phyloP scores from a whole-genome alignment of 2,888 invertebrate genomes.

The Acronicta alni region DNA sequence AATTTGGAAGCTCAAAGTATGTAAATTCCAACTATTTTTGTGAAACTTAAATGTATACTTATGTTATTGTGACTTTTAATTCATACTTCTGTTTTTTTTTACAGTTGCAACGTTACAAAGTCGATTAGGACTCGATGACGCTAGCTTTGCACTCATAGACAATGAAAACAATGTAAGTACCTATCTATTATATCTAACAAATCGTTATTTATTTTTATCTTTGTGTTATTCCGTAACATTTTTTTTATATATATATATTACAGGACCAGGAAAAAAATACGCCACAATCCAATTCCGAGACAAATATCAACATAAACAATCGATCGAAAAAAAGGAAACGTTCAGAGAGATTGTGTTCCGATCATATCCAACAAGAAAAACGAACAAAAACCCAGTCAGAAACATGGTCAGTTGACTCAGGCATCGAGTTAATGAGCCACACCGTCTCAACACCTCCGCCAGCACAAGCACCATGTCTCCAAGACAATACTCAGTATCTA shows the following conservation, averaged over 20 bases:
- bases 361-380: slow-evolving; percentile 15
- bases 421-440: slow-evolving; percentile 19
- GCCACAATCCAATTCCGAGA: background rate
- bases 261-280: background rate
- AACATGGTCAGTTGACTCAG: slow-evolving; percentile 24
- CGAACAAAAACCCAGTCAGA: slow-evolving; percentile 18
- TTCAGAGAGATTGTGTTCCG: background rate
- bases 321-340: slow-evolving; percentile 20
- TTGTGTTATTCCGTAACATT: background rate
- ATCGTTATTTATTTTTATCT: background rate
- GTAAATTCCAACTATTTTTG: slow-evolving; percentile 5
- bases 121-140: slow-evolving; percentile 32
- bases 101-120: slow-evolving; percentile 47
- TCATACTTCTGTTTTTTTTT: slow-evolving; percentile 10
- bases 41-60: too few relatives aligned
- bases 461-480: background rate
- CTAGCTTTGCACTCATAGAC: slow-evolving; percentile 15
- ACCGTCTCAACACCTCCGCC: slow-evolving; percentile 5
- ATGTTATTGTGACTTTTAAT: too few relatives aligned
- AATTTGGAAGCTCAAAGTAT: slow-evolving; percentile 64
- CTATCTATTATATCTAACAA: too few relatives aligned
- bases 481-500: slow-evolving; percentile 8
- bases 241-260: background rate
- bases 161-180: slow-evolving; percentile 16
- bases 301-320: background rate